Evolutionary conservation across 2,113 vertebrate genomes (phyloP).

Genomic region (Poecilia latipinna): DNA sequence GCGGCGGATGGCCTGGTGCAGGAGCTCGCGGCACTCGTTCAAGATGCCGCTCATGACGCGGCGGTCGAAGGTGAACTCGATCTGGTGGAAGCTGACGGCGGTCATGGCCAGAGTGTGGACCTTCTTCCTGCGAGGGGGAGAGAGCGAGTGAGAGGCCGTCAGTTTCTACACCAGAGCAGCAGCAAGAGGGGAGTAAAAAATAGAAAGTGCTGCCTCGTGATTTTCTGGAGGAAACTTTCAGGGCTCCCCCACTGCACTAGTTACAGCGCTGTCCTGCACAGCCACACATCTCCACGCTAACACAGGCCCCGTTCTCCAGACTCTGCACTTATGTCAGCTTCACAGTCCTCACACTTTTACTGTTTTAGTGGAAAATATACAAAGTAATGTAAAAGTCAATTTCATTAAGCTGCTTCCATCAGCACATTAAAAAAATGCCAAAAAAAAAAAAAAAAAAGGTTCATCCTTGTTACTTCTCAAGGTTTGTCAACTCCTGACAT

Average conservation of each 20-base stretch:
- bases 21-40: slow-evolving; percentile 89
- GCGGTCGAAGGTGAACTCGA: slow-evolving; percentile 97
- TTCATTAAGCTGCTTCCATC: slow-evolving; percentile 55
- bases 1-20: slow-evolving; percentile 89
- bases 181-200: slow-evolving; percentile 40
- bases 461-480: background rate
- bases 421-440: slow-evolving; percentile 29
- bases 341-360: slow-evolving; percentile 27
- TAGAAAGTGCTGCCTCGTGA: slow-evolving; percentile 65
- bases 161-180: slow-evolving; percentile 43
- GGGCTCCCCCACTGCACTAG: slow-evolving; percentile 27
- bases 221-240: slow-evolving; percentile 47
- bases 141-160: slow-evolving; percentile 37
- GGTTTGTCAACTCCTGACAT: background rate
- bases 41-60: slow-evolving; percentile 88
- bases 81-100: slow-evolving; percentile 93
- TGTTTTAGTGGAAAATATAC: slow-evolving; percentile 42
- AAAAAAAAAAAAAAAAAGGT: background rate
- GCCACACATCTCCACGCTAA: slow-evolving; percentile 38
- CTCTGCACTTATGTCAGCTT: slow-evolving; percentile 38
- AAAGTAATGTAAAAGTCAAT: slow-evolving; percentile 53
- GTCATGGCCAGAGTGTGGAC: slow-evolving; percentile 93
- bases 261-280: slow-evolving; percentile 44
- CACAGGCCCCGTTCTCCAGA: slow-evolving; percentile 39
- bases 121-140: slow-evolving; percentile 79